Evolutionary conservation across 1,140 invertebrate genomes (phyloP).

Genomic region (Drosophila albomicans): DNA sequence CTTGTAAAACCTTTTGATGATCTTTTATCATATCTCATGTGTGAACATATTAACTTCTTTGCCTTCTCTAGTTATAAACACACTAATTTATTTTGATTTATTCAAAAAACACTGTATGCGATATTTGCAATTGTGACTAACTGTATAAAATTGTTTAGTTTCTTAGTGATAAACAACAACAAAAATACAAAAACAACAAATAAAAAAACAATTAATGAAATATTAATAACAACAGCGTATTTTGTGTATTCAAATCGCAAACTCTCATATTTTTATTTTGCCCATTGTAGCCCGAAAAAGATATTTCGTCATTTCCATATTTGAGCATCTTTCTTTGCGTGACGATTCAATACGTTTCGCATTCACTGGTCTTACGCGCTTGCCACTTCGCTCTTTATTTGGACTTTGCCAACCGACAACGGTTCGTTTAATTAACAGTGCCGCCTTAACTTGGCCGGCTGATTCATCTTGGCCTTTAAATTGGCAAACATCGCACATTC

Average conservation of each 20-base stretch:
- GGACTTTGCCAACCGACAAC: slow-evolving; percentile 52
- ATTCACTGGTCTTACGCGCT: slow-evolving; percentile 61
- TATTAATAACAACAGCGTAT: slow-evolving; percentile 18
- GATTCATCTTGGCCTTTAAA: slow-evolving; percentile 56
- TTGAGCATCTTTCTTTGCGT: slow-evolving; percentile 50
- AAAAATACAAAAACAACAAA: slow-evolving; percentile 40
- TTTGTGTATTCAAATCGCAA: neutral
- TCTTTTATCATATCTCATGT: slow-evolving; percentile 62
- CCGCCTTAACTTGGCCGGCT: slow-evolving; percentile 27
- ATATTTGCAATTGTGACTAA: slow-evolving; percentile 79
- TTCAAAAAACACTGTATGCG: slow-evolving; percentile 79
- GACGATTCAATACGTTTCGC: slow-evolving; percentile 1
- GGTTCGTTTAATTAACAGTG: slow-evolving; percentile 41
- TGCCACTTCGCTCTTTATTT: slow-evolving; percentile 52
- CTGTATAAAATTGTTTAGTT: slow-evolving; percentile 64
- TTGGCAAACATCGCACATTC: slow-evolving; percentile 71
- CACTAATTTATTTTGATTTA: slow-evolving; percentile 71
- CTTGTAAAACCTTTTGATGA: slow-evolving; percentile 23
- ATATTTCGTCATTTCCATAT: slow-evolving; percentile 66
- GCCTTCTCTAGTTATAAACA: neutral
- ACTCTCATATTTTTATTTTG: neutral
- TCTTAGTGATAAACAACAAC: slow-evolving; percentile 43
- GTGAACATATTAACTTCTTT: slow-evolving; percentile 52
- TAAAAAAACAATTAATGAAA: slow-evolving; percentile 7
- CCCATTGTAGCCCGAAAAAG: neutral